phyloP scores from a whole-genome alignment of 2,113 vertebrate species.

The Romanogobio albipinnatus region DNA sequence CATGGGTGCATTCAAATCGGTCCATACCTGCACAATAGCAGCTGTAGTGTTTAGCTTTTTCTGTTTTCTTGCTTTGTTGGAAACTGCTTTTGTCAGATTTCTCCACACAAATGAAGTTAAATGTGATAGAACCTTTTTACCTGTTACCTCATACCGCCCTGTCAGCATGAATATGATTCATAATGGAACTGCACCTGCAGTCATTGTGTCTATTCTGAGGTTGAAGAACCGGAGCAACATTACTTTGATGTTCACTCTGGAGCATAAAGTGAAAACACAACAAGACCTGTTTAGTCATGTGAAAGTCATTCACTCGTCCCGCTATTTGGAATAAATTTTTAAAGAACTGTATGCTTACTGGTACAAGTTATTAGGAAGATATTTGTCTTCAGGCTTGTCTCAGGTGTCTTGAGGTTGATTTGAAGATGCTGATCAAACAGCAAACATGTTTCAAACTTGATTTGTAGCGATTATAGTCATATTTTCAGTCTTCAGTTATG shows the following conservation, averaged over 20 bases:
- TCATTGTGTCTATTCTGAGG: conserved; percentile 41
- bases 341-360: not conserved
- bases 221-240: conserved; percentile 28
- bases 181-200: conserved; percentile 41
- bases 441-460: not conserved
- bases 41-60: not conserved
- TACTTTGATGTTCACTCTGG: conserved; percentile 31
- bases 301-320: conserved; percentile 25
- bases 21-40: not conserved
- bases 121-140: conserved; percentile 28
- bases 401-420: not conserved
- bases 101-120: conserved; percentile 30
- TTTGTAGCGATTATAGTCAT: not conserved
- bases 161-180: conserved; percentile 42
- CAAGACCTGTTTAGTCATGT: conserved; percentile 42
- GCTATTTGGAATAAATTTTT: conserved; percentile 1
- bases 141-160: conserved; percentile 42
- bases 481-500: not conserved
- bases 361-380: conserved; percentile 6
- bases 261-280: conserved; percentile 25
- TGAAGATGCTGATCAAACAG: conserved; percentile 7
- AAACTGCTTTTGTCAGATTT: conserved; percentile 25
- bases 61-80: conserved; percentile 16
- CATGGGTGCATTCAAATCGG: not conserved
- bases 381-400: conserved; percentile 21